A percentile compares a stretch with the other conserved stretches of the same genome.
Evolutionary conservation across 2,797 vertebrate genomes (phyloP).

Genomic region (Phoeniculus purpureus): DNA sequence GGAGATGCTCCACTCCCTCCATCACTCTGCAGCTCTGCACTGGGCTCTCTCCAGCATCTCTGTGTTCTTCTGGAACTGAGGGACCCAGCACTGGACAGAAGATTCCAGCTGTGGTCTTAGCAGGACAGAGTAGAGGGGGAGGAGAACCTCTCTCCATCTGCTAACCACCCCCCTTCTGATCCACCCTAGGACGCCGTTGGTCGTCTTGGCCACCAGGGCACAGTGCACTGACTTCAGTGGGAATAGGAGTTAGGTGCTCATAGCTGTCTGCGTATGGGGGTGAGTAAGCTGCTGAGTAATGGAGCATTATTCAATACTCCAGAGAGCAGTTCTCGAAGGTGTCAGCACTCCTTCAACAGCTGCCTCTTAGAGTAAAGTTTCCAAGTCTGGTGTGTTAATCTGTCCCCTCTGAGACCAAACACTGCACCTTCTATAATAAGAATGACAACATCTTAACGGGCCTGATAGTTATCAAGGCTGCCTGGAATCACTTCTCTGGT

Average conservation of each 20-base stretch:
- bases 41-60: background rate
- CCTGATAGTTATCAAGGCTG: constrained; percentile 18
- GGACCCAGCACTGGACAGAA: too few species aligned
- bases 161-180: too few species aligned
- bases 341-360: constrained; percentile 83
- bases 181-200: too few species aligned
- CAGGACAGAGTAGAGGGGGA: too few species aligned
- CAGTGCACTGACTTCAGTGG: too few species aligned
- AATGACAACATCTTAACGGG: constrained; percentile 17
- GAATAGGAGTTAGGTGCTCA: background rate
- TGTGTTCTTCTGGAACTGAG: too few species aligned
- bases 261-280: background rate
- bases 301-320: constrained; percentile 1
- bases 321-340: constrained; percentile 68
- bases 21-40: too few species aligned
- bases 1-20: too few species aligned
- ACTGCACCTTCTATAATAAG: constrained; percentile 60
- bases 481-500: background rate
- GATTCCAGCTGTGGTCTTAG: too few species aligned
- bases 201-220: too few species aligned
- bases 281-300: background rate
- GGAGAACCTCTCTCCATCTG: too few species aligned
- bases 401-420: constrained; percentile 57
- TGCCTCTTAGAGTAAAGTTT: constrained; percentile 46
- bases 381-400: constrained; percentile 62